Evolutionary conservation across 2,888 invertebrate genomes (phyloP).

Genomic region (Dicyrtomina minuta): DNA sequence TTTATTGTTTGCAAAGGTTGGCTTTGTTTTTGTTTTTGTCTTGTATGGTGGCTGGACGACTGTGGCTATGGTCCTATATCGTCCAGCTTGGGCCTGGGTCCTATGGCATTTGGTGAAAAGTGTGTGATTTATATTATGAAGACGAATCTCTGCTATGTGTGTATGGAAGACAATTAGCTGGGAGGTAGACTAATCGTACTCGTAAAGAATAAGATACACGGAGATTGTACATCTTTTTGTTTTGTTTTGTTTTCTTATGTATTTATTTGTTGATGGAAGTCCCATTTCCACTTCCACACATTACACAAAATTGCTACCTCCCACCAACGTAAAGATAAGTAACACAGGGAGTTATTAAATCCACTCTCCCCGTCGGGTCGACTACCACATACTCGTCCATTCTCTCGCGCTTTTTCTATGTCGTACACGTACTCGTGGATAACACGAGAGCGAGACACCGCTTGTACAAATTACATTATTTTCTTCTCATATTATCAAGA

Average conservation of each 20-base stretch:
- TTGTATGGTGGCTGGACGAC: no score
- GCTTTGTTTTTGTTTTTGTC: background rate
- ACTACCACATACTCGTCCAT: conserved; percentile 10
- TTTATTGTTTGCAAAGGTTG: no score
- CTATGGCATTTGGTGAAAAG: conserved; percentile 11
- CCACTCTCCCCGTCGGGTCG: background rate
- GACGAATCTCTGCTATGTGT: conserved; percentile 32
- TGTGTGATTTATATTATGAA: conserved; percentile 31
- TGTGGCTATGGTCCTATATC: no score
- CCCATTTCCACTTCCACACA: background rate
- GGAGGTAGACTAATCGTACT: conserved; percentile 10
- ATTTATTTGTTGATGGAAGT: conserved; percentile 1
- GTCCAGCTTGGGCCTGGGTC: no score
- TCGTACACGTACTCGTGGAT: no score
- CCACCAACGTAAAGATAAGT: no score
- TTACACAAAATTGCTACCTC: conserved; percentile 34
- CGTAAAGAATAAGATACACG: background rate
- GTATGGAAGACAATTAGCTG: conserved; percentile 34
- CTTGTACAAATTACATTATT: conserved; percentile 20
- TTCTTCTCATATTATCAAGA: conserved; percentile 18
- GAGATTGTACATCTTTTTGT: background rate
- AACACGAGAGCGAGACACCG: conserved; percentile 21
- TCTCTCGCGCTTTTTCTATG: no score
- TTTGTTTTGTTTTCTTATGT: background rate
- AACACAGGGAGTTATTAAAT: conserved; percentile 39